These are phyloP conservation scores for Mystacornis crossleyi DNA, from an alignment of 2,113 vertebrate species.

Conservation along the genomic window DNA sequence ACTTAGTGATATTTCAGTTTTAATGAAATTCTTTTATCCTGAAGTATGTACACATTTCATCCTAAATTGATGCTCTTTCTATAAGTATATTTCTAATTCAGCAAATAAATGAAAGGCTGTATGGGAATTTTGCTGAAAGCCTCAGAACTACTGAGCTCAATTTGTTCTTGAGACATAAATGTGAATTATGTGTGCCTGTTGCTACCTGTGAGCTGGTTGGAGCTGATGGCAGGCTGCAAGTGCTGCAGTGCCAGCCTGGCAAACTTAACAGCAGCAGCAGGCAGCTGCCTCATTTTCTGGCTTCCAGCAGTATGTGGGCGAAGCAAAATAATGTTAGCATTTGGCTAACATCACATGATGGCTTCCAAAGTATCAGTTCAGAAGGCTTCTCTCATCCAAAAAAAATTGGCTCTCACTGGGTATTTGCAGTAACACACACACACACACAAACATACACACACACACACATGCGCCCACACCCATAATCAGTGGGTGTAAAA, in stretches of 20 bases:
- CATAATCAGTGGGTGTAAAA: conserved; percentile 40
- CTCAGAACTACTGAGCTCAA: not conserved
- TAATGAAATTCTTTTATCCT: not conserved
- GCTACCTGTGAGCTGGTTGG: not conserved
- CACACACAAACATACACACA: too few species aligned
- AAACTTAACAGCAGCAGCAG: not conserved
- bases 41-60: not conserved
- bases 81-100: not conserved
- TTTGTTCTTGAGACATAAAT: not conserved
- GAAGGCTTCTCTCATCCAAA: conserved; percentile 17
- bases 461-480: not conserved
- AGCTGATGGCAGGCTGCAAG: not conserved
- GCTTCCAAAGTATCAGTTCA: conserved; percentile 35
- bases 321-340: conserved; percentile 30
- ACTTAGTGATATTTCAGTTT: not conserved
- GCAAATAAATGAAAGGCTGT: not conserved
- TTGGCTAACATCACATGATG: not conserved
- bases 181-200: not conserved
- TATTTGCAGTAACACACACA: not conserved
- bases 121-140: not conserved
- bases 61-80: not conserved
- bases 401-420: conserved; percentile 13
- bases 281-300: conserved; percentile 11
- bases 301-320: not conserved
- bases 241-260: not conserved